Evolutionary conservation across 1,140 invertebrate species (phyloP), one percentile per base, ranked within the genome.

Genomic region (Drosophila jambulina): DNA sequence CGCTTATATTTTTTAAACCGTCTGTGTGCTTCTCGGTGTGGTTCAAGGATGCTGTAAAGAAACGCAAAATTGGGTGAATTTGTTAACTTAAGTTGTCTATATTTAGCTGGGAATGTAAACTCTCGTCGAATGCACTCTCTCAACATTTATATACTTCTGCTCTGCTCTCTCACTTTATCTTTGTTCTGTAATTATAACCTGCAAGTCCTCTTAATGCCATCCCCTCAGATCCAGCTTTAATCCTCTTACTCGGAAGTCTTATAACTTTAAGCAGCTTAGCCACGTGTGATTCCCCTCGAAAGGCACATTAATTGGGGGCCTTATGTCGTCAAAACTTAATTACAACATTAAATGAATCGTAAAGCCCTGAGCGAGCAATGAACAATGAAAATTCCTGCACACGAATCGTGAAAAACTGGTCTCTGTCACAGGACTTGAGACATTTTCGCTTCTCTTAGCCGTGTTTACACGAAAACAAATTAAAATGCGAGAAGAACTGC

Each of bases 281-380:
- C 59, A 68, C 64, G 79, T 67, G 71, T 80, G 80, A 75, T 43
- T 64, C 65, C 67, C 59, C 23, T 40, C 27, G 1, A 12, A 59
- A 75, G 25, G 36, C 56, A 49, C 60, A 87, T 82, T 87, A 87
- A 86, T 80, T 80, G 45, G 27, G 27, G 5, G 42, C 42, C 53
- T 69, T 19, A 60, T 59, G 48, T 53, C 42, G 43, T 64, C 57
- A 48, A 61, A 54, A 60, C 76, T 72, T 71, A 83, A 72, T 86
- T 88, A 80, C 72, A 43, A 40, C 80, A 62, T 87, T 77, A 77
- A 85, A 65, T 64, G 40, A 62, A 75, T 78, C 78, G 59, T 58
- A 70, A 80, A 61, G 21, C 38, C 38, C 17, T 36, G 13, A 12
- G 49, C 61, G 38, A 40, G 34, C 40, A 23, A n/a, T n/a, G n/a